These are phyloP conservation scores for Syritta pipiens DNA, from an alignment of 2,888 invertebrate genomes.

Conservation along the genomic window DNA sequence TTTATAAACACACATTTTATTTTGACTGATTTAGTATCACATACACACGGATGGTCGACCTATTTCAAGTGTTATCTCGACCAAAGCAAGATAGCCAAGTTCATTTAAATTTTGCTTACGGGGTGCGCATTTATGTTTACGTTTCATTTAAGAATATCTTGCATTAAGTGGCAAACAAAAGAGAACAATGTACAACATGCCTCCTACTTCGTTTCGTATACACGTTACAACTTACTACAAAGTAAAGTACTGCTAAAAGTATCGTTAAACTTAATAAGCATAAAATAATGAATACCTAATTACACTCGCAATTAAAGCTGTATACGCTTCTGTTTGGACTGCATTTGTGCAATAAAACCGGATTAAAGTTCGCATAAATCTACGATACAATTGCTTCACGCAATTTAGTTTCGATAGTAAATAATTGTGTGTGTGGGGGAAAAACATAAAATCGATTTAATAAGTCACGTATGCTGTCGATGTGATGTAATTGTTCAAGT, in stretches of 20 bases:
- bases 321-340: not conserved
- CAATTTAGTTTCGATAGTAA: not conserved
- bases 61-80: slow-evolving; percentile 16
- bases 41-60: not conserved
- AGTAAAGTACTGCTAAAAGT: not conserved
- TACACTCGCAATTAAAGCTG: not conserved
- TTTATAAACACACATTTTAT: slow-evolving; percentile 2
- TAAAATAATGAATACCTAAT: slow-evolving; percentile 1
- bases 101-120: slow-evolving; percentile 6
- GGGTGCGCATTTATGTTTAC: slow-evolving; percentile 21
- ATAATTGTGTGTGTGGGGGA: not conserved
- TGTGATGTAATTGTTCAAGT: not conserved
- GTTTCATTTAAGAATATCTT: slow-evolving; percentile 1
- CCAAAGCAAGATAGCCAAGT: slow-evolving; percentile 22
- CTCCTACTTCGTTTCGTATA: no score
- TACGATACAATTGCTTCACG: not conserved
- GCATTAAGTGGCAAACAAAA: no score
- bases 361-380: not conserved
- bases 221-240: no score
- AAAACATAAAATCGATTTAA: not conserved
- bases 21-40: slow-evolving; percentile 23
- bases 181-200: no score
- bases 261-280: not conserved
- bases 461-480: slow-evolving; percentile 10
- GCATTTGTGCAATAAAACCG: not conserved